Evolutionary conservation across 2,113 vertebrate species (phyloP), one percentile per base, ranked within the genome.

Genomic region (Hemicordylus capensis): DNA sequence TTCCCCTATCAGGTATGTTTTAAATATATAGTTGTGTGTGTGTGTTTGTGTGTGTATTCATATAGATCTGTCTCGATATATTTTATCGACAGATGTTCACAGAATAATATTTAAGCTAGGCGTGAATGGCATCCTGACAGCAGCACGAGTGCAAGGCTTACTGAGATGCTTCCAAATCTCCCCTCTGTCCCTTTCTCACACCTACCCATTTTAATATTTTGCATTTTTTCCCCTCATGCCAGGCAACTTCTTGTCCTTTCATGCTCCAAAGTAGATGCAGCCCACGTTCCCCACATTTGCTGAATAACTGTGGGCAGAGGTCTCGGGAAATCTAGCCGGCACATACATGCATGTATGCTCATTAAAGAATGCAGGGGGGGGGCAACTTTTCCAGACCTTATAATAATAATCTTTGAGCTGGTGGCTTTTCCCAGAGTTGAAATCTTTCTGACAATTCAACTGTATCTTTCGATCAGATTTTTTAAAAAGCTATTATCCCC

Each of bases 381-480:
- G 20, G 34, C 6, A 2, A 28, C 61, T 87, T 58, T 6, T 83
- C 61, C 39, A 83, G 3, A 42, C 39, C 66, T 88, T 94, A 69
- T n/a, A 81, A 94, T n/a, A 81, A 94, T 90, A 69, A 93, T 94
- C 91, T 90, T 72, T 84, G 87, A 89, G 87, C 93, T 54, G 74
- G 17, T 89, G 84, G 85, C 76, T 87, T 87, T 87, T 90, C 75
- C 88, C 91, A 90, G 94, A 95, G 92, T 96, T 93, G 85, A 64
- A 85, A 63, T 48, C 82, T 81, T 79, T 48, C 76, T 86, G 37
- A n/a, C 76, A 76, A 85, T 85, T 76, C 58, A 58, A 74, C 86
- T 46, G 85, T 85, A 77, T 93, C 88, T 88, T 89, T 86, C 80
- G 88, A 78, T 67, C 42, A 64, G 46, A 67, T 51, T 85, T 51